Evolutionary conservation across 2,113 vertebrate genomes (phyloP).

Genomic region (cattle (Bos taurus)): ARS-UCD2.0 NC_037334.1:96657501-96658000

Average conservation of each 20-base stretch:
- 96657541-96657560: neutral
- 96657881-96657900: neutral
- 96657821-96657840: neutral
- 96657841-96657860: neutral
- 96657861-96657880: neutral
- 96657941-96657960: neutral
- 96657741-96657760: neutral
- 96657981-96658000: neutral
- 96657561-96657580: constrained; percentile 10
- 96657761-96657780: neutral
- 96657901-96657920: neutral
- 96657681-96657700: neutral
- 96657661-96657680: neutral
- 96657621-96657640: neutral
- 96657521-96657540: constrained; percentile 3
- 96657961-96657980: neutral
- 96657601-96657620: neutral
- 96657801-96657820: neutral
- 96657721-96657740: neutral
- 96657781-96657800: neutral
- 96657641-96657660: neutral
- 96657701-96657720: constrained; percentile 11
- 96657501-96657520: constrained; percentile 7
- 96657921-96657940: neutral
- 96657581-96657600: constrained; percentile 16